Evolutionary conservation across 2,113 vertebrate species (phyloP).

Genomic region (Leucosticte australis): DNA sequence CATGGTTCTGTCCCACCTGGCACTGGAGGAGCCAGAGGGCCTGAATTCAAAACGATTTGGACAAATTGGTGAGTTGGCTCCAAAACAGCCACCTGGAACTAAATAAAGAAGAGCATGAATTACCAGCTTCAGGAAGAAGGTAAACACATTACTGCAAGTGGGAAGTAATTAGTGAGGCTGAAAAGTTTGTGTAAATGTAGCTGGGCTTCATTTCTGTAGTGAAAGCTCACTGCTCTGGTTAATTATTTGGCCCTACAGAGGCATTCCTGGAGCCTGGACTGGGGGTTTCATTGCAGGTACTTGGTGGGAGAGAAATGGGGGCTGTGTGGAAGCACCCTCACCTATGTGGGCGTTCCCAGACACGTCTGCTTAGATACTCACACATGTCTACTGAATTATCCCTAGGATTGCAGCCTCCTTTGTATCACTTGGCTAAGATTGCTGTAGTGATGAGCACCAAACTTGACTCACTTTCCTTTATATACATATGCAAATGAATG

Average conservation of each 20-base stretch:
- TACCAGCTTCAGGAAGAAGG: neutral
- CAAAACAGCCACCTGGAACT: neutral
- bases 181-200: neutral
- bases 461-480: neutral
- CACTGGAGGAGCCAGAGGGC: neutral
- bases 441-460: neutral
- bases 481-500: no score
- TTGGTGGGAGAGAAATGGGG: neutral
- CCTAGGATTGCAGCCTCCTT: neutral
- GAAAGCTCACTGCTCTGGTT: neutral
- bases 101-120: neutral
- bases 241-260: neutral
- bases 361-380: accelerated
- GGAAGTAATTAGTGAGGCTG: neutral
- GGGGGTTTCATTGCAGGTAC: neutral
- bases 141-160: neutral
- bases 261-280: neutral
- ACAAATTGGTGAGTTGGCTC: neutral
- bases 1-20: accelerated
- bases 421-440: accelerated
- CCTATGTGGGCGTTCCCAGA: accelerated
- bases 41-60: neutral
- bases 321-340: neutral
- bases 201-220: neutral
- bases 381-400: neutral